Base-by-base conservation (phyloP, 2,888 invertebrate genomes). In the Meghimatium bilineatum region DNA sequence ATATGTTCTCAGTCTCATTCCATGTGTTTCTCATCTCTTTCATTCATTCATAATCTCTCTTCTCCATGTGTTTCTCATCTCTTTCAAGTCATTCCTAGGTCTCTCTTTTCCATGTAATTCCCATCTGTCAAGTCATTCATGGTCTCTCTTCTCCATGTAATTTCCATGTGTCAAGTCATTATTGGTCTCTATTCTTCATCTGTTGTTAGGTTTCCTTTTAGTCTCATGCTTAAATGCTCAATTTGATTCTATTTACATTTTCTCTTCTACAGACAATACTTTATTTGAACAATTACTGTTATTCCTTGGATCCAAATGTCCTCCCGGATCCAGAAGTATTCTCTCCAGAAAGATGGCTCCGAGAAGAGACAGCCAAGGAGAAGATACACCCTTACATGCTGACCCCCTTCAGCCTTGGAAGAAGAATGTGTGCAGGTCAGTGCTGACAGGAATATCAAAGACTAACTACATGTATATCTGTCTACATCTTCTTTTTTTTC, bases 271-370 rank as follows among this genome's bases (percentile, higher is more conserved):
- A 94, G 94, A 94, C 94, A 1, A 91, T 91, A 74, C 89, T 94
- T 26, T 92, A 93, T 85, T 85, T 94, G 84, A 94, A 94, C 88
- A 93, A 93, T 84, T 92, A 91, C 87, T 92, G 93, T 8, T 89
- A 92, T 80, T 92, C 93, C 78, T 86, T 89, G 34, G 90, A 93
- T 80, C 91, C 92, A 12, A 93, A 95, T 81, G 95, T 96, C 88
- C 96, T 96, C 89, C 94, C 95, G 0, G 94, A 94, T n/a, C 94
- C 96, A 12, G 90, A 94, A 0, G 94, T 95, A 83, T 97, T 95
- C 90, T 92, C 96, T 71, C 97, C 97, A 0, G 97, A 97, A 91
- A 94, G 97, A 72, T 97, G 97, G 97, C 90, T 96, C 87, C 94
- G 96, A 90, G 93, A 90, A 20, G 90, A 96, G 87, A 94, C 96